These are phyloP conservation scores for Plagodis pulveraria DNA, from an alignment of 2,888 invertebrate genomes.

Conservation along the genomic window DNA sequence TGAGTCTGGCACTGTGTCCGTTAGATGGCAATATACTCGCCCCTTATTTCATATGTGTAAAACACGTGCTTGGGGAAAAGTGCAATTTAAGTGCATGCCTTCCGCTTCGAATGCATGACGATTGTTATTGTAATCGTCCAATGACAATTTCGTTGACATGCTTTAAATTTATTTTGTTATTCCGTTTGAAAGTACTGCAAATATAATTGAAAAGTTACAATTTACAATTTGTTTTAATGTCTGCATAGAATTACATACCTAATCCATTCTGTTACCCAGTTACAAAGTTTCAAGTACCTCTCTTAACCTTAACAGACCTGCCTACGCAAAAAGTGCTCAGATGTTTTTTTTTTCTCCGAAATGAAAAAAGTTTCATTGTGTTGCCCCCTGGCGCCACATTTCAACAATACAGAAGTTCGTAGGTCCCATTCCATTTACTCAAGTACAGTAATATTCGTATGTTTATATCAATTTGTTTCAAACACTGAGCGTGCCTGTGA, in stretches of 20 bases:
- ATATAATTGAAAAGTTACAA: neutral
- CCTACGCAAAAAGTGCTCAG: slow-evolving; percentile 27
- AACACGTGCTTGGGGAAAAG: too few species aligned
- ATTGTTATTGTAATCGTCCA: too few species aligned
- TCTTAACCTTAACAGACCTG: slow-evolving; percentile 21
- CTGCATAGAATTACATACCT: slow-evolving; percentile 4
- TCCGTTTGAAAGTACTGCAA: neutral
- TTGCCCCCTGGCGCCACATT: slow-evolving; percentile 52
- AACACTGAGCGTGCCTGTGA: neutral
- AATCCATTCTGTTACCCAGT: slow-evolving; percentile 20
- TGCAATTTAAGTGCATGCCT: too few species aligned
- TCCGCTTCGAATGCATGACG: too few species aligned
- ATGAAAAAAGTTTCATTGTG: slow-evolving; percentile 68
- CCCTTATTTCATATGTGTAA: too few species aligned
- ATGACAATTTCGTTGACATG: too few species aligned
- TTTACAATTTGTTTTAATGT: slow-evolving; percentile 6
- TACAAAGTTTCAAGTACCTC: slow-evolving; percentile 28
- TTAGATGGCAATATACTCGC: too few species aligned
- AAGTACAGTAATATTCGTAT: slow-evolving; percentile 29
- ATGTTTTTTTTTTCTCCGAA: slow-evolving; percentile 49
- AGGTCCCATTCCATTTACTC: slow-evolving; percentile 38
- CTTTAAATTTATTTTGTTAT: too few species aligned
- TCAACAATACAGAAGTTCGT: slow-evolving; percentile 46
- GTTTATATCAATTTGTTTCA: slow-evolving; percentile 2
- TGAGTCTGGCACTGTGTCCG: too few species aligned